A percentile compares a stretch with the other conserved stretches of the same genome.
Conservation (phyloP, 2,113 vertebrate species). For the Litocranius walleri region DNA sequence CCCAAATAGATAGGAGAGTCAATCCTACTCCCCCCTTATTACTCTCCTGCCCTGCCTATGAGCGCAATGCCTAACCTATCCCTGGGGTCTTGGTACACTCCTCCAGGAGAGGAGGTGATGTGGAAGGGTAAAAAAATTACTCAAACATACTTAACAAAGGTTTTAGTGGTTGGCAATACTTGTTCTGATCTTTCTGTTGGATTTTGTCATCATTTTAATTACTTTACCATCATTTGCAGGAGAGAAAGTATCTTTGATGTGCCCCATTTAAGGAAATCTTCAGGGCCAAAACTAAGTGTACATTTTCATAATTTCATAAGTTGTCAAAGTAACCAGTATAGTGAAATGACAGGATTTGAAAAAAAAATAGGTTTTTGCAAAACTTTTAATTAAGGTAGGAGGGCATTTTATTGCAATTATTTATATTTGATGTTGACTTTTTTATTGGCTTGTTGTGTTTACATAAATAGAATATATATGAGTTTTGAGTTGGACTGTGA, state of each 20-base stretch:
- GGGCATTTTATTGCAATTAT: neutral
- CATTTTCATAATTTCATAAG: constrained; percentile 33
- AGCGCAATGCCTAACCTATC: neutral
- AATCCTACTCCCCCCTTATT: neutral
- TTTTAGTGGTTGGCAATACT: constrained; percentile 24
- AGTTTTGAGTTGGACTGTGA: neutral
- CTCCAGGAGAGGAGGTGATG: neutral
- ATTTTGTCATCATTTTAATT: constrained; percentile 55
- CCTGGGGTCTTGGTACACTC: neutral
- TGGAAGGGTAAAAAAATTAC: constrained; percentile 11
- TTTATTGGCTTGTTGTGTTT: constrained; percentile 23
- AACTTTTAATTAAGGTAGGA: neutral
- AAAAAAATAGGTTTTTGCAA: constrained; percentile 20
- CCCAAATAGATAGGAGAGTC: neutral
- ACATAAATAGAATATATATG: constrained; percentile 17
- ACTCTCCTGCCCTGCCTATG: neutral
- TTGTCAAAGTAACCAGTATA: constrained; percentile 46
- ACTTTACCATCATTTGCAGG: constrained; percentile 49
- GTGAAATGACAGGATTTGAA: constrained; percentile 24
- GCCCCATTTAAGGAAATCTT: constrained; percentile 31
- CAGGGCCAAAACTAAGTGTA: constrained; percentile 30
- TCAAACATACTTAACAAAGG: neutral
- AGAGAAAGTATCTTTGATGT: constrained; percentile 18
- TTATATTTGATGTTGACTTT: constrained; percentile 33
- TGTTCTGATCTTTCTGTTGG: constrained; percentile 50